These are phyloP conservation scores for Sakesphorus luctuosus DNA, from an alignment of 2,113 vertebrate genomes.

Conservation along the genomic window DNA sequence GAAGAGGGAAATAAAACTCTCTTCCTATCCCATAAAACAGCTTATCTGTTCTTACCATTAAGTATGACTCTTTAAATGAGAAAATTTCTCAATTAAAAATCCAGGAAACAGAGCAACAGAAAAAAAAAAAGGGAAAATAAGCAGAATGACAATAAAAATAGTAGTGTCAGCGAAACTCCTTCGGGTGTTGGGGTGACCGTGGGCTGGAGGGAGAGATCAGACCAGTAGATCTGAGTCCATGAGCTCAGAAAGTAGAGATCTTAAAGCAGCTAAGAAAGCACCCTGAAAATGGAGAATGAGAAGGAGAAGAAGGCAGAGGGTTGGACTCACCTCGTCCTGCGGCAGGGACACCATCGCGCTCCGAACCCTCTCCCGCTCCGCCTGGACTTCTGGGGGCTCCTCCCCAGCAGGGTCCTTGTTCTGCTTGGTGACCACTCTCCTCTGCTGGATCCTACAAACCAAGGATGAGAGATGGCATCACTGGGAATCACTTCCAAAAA, in stretches of 20 bases:
- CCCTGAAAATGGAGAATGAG: not conserved
- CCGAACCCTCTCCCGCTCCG: conserved; percentile 80
- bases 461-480: not conserved
- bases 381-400: conserved; percentile 84
- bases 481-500: not conserved
- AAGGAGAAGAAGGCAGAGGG: no score
- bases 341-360: conserved; percentile 50
- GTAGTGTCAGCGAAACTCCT: not conserved
- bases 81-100: not conserved
- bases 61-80: not conserved
- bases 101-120: not conserved
- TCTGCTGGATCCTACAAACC: not conserved
- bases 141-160: not conserved
- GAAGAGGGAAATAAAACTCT: not conserved
- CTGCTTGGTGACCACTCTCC: conserved; percentile 32
- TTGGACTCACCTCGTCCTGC: conserved; percentile 75
- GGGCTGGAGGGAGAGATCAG: not conserved
- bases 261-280: not conserved
- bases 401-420: conserved; percentile 78
- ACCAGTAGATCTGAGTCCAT: not conserved
- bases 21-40: not conserved
- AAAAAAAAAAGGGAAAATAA: not conserved
- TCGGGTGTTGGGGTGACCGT: not conserved
- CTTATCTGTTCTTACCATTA: not conserved
- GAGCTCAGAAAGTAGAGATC: not conserved